A percentile compares a stretch with the other conserved stretches of the same genome.
phyloP scores from a whole-genome alignment of 2,888 invertebrate genomes.

The Ryuthela nishihirai region DNA sequence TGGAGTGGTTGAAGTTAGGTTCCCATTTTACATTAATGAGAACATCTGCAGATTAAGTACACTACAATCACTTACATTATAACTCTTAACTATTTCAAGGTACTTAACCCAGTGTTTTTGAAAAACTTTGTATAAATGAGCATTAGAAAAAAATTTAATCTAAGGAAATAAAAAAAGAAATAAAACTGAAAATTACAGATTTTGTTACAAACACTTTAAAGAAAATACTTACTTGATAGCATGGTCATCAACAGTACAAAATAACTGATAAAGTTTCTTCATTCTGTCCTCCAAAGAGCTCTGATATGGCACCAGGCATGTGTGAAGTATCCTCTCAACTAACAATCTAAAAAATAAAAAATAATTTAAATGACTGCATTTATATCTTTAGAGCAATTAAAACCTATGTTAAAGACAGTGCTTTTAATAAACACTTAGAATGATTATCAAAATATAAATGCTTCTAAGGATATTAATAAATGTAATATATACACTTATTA shows the following conservation, averaged over 20 bases:
- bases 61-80: background rate
- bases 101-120: background rate
- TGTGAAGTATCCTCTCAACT: conserved; percentile 88
- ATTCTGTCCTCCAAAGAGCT: conserved; percentile 79
- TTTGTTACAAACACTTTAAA: background rate
- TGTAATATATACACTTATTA: too few relatives aligned
- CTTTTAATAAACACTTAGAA: too few relatives aligned
- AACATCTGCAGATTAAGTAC: too few relatives aligned
- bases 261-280: conserved; percentile 85
- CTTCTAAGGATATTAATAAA: too few relatives aligned
- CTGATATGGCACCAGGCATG: conserved; percentile 91
- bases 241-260: conserved; percentile 91
- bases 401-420: too few relatives aligned
- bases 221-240: conserved; percentile 66
- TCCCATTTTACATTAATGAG: too few relatives aligned
- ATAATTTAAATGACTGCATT: too few relatives aligned
- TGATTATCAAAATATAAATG: too few relatives aligned
- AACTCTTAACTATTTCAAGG: background rate
- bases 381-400: too few relatives aligned
- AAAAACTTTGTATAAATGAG: too few relatives aligned
- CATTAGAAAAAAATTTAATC: background rate
- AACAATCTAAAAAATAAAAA: conserved; percentile 63
- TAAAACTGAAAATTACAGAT: background rate
- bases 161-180: conserved; percentile 16
- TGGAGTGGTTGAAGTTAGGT: too few relatives aligned